Conservation (phyloP, 2,113 vertebrate species). For the Tichodroma muraria region DNA sequence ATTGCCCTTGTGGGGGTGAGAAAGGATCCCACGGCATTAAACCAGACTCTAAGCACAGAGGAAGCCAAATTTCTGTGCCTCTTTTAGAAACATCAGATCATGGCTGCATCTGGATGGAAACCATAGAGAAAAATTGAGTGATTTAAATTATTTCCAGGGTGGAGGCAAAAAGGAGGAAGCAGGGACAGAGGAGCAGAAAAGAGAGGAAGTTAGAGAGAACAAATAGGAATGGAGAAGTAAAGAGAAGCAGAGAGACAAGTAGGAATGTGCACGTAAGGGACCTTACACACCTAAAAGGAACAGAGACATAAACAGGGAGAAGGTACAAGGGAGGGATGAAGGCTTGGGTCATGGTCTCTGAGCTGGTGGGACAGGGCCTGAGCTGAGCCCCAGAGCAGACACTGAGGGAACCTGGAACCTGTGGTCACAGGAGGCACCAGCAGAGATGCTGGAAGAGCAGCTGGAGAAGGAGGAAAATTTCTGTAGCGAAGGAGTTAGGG, state of each 20-base stretch:
- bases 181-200: neutral
- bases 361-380: neutral
- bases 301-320: neutral
- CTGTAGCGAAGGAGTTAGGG: neutral
- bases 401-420: neutral
- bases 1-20: neutral
- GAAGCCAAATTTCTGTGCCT: neutral
- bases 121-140: neutral
- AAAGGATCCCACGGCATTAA: neutral
- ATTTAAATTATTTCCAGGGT: neutral
- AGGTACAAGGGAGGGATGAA: neutral
- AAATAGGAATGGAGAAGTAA: neutral
- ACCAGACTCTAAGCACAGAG: neutral
- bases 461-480: neutral
- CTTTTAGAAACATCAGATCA: neutral
- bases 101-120: neutral
- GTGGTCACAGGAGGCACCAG: neutral
- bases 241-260: neutral
- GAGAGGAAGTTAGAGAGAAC: neutral
- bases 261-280: neutral
- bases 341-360: neutral
- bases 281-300: neutral
- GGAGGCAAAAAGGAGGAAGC: neutral
- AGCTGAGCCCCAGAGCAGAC: neutral
- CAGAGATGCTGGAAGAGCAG: neutral